Evolutionary conservation across 2,797 vertebrate genomes (phyloP), one percentile per base, ranked within the genome.

Genomic region (Picus viridis): DNA sequence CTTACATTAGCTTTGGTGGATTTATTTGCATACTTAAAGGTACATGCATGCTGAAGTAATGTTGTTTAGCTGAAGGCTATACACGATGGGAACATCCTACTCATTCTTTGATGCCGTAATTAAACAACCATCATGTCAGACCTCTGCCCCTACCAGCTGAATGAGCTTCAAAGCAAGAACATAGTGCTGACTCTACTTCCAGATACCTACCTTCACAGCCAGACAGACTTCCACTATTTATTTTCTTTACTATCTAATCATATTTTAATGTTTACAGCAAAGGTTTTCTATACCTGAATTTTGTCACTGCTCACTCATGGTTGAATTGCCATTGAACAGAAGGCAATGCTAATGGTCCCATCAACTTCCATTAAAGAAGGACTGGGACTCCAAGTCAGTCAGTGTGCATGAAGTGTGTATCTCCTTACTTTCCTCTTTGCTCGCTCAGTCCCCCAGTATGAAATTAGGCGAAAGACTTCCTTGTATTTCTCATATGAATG

Each of bases 401-500:
- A 72, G 26, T 68, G 14, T 24, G 10, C 78, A 64, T 32, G 51
- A 93, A 70, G 87, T 81, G 59, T 41, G 12, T 70, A 27, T 70
- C 29, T 74, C n/a, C 22, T 68, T 27, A 65, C 32, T 58, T 57
- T 74, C 54, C 16, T 53, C 32, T 39, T 67, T 83, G 67, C 61
- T 62, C 24, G 90, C 56, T 84, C 67, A 67, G 74, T 49, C 27
- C 39, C n/a, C 29, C 13, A 53, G 16, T 34, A 90, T 62, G 70
- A 89, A 96, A 92, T 92, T 34, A 89, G n/a, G 76, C 88, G 78
- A 91, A 94, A 45, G 41, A 94, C 68, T 90, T 86, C 86, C 71
- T 89, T 13, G 1, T 90, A 86, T 92, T 94, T 95, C 81, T 89
- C 70, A 62, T 89, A 87, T 90, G 76, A 88, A 65, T 89, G 67